phyloP scores from a whole-genome alignment of 2,797 vertebrate genomes.

The Sternotherus odoratus region DNA sequence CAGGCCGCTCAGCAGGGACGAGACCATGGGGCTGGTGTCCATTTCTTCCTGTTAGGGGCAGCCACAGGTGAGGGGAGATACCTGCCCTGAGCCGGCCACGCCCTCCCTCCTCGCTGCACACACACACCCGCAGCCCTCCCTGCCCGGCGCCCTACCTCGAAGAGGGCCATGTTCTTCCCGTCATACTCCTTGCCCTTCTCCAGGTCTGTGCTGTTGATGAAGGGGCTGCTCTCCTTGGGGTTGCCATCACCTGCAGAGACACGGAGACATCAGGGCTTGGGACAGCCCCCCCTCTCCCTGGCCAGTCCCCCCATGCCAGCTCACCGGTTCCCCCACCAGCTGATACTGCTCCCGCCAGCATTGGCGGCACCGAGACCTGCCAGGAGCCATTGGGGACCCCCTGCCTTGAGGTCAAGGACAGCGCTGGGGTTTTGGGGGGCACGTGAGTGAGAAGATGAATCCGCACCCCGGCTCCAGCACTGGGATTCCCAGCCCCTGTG shows the following conservation, averaged over 20 bases:
- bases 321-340: neutral
- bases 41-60: constrained; percentile 92
- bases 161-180: constrained; percentile 98
- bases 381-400: no score
- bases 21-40: constrained; percentile 99
- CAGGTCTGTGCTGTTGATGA: constrained; percentile 97
- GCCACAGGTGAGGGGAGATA: neutral
- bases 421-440: no score
- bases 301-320: neutral
- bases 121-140: neutral
- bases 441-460: neutral
- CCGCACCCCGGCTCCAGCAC: no score
- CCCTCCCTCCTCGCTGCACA: neutral
- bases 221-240: constrained; percentile 98
- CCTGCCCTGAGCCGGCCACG: neutral
- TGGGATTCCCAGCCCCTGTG: no score
- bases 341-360: no score
- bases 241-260: constrained; percentile 91
- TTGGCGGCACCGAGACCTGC: no score
- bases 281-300: neutral
- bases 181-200: constrained; percentile 96
- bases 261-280: neutral
- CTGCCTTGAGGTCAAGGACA: no score
- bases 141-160: constrained; percentile 86
- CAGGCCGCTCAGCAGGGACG: constrained; percentile 94